Base-by-base conservation (phyloP, 2,797 vertebrate genomes). In the Salmo trutta region DNA sequence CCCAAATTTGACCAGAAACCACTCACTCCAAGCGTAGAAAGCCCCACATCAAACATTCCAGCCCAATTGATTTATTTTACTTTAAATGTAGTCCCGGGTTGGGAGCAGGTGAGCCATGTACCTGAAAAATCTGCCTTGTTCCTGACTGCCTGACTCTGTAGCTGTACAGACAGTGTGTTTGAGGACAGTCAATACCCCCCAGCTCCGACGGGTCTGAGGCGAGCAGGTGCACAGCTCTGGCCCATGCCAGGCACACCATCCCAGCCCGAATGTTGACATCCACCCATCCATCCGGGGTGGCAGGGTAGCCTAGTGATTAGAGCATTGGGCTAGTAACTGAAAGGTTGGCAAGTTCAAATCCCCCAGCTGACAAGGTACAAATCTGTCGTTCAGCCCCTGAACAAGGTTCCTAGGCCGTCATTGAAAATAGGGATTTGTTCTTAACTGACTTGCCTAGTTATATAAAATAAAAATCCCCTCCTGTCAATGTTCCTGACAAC, bases 171-270 rank as follows among this genome's bases (percentile, higher is more conserved):
- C 7, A 10, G 33, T 5, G 41, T 27, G 73, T 27, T 16, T 52
- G 36, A 59, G 64, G 77, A 59, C 64, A 85, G 88, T 84, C 85
- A 73, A 76, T 83, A 7, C 79, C 81, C 81, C 83, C 68, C 72
- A 17, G 79, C 85, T 81, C 86, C 77, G 76, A 81, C 79, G 86
- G 88, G 85, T 87, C 84, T 66, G 74, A 77, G 66, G 51, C 84
- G 64, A 70, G 68, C 68, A 21, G 73, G 87, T 92, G 89, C 81
- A 85, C 79, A 74, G 24, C 12, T 77, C 19, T 31, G 56, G 73
- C 82, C 77, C 71, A 3, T 80, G 87, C 88, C 90, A 89, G 86
- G 83, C 84, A 41, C 81, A 75, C 21, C 79, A 41, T n/a, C 12
- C 75, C 81, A 70, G 19, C 33, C 86, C 83, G 86, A 90, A 81